These are phyloP conservation scores for Ochropleura leucogaster DNA, from an alignment of 2,888 invertebrate species.

Conservation along the genomic window DNA sequence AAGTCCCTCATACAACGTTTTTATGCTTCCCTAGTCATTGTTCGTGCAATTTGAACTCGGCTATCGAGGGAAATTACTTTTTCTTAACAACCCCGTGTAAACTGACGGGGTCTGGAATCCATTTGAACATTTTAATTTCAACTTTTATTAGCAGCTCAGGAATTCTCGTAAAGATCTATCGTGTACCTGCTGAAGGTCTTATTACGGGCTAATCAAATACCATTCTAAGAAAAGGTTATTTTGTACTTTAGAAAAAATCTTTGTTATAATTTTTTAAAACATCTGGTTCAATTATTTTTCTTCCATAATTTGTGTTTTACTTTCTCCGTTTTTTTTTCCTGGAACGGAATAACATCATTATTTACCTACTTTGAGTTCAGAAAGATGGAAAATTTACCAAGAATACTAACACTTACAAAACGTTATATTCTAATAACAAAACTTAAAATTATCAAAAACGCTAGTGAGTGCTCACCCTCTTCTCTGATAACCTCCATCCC, in stretches of 20 bases:
- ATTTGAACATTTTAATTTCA: constrained; percentile 62
- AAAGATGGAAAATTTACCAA: too few species aligned
- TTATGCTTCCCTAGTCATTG: constrained; percentile 48
- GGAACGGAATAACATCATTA: too few species aligned
- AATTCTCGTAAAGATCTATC: constrained; percentile 33
- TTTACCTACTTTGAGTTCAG: too few species aligned
- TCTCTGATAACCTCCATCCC: constrained; percentile 64
- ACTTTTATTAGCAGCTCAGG: constrained; percentile 39
- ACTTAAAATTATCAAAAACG: neutral
- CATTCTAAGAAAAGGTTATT: neutral
- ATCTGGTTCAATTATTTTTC: neutral
- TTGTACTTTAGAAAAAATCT: neutral
- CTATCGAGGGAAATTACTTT: constrained; percentile 68
- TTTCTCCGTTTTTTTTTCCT: too few species aligned
- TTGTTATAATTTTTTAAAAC: neutral
- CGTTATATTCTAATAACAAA: neutral
- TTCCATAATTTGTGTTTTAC: neutral
- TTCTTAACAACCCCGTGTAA: constrained; percentile 53
- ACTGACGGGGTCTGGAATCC: constrained; percentile 38
- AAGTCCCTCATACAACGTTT: constrained; percentile 28
- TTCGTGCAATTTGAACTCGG: constrained; percentile 48
- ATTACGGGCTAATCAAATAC: constrained; percentile 31
- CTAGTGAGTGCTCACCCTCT: constrained; percentile 48
- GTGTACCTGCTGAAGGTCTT: constrained; percentile 26
- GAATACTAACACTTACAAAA: too few species aligned